Base-by-base conservation (phyloP, 1,140 invertebrate species). In the Polyergus mexicanus region DNA sequence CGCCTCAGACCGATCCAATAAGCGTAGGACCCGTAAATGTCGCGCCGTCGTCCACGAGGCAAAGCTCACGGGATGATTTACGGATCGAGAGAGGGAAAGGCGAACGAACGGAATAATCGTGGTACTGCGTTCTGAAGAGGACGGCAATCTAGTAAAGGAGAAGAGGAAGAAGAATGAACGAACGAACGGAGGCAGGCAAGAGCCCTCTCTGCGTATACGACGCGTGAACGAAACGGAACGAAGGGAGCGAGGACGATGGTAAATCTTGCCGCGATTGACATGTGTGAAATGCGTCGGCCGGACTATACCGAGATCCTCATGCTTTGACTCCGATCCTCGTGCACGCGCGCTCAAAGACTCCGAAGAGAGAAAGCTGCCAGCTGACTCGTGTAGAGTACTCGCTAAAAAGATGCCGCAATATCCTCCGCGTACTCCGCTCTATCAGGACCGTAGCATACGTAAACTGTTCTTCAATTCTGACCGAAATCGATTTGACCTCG, bases 401-500 rank as follows among this genome's bases (percentile, higher is more conserved):
- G 56, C 72, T 75, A 76, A 65, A 35, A 65, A 71, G 74, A 54
- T 38, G 44, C 85, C 68, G 86, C 65, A 87, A 88, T 87, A 88
- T 84, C 58, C 86, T 78, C 80, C 83, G 63, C 51, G 62, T 84
- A 87, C 69, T 71, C 85, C 62, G 38, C 71, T 41, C 62, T 76
- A 78, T 56, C 58, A 3, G 22, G 3, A 74, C 63, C 63, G 44
- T 16, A 11, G 62, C 58, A 44, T 62, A 25, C 85, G 89, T 92
- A 92, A 92, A 93, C 85, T 88, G 92, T 92, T 93, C 91, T 92
- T 87, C 92, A 91, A 93, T 93, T 93, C 90, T 87, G 65, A 68
- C 75, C 90, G 86, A 92, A 94, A 93, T 93, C 90, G 90, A 93
- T 92, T 93, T 93, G 91, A 94, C 91, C 92, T 81, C 86, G 86